Percentiles rank a stretch among this genome's conserved stretches.
phyloP scores from a whole-genome alignment of 2,113 vertebrate species.

The Athene cunicularia region DNA sequence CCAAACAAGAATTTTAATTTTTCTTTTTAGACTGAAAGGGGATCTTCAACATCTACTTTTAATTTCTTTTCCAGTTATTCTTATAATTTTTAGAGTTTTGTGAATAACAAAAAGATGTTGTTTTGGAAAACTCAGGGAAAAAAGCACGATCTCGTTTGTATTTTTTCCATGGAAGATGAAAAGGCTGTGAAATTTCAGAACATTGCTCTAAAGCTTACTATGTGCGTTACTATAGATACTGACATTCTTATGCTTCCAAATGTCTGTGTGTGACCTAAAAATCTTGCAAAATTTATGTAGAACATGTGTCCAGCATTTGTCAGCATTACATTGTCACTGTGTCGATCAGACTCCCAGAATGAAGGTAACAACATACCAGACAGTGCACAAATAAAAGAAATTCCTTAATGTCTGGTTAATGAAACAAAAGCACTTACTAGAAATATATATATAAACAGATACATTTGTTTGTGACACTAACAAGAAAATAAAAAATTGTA shows the following conservation, averaged over 20 bases:
- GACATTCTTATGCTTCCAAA: conserved; percentile 79
- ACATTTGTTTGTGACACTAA: not conserved
- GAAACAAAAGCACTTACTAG: not conserved
- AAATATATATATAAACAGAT: not conserved
- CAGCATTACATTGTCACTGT: conserved; percentile 82
- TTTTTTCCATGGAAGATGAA: not conserved
- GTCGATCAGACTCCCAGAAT: conserved; percentile 78
- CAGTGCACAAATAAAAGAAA: conserved; percentile 78
- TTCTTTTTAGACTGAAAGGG: not conserved
- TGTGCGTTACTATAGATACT: not conserved
- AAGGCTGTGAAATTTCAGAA: not conserved
- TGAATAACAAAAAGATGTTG: accelerated
- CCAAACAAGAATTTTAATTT: not conserved
- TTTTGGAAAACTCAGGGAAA: not conserved
- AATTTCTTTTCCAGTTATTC: not conserved
- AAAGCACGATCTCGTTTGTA: not conserved
- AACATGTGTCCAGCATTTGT: conserved; percentile 77
- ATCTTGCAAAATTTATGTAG: conserved; percentile 80
- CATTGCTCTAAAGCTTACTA: not conserved
- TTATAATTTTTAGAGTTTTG: not conserved
- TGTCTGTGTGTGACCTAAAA: conserved; percentile 79
- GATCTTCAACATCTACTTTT: not conserved
- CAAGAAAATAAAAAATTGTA: not conserved
- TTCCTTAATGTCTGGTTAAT: conserved; percentile 69
- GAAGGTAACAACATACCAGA: conserved; percentile 81